A percentile compares a stretch with the other conserved stretches of the same genome.
These are phyloP conservation scores for Cyrtorhinus lividipennis DNA, from an alignment of 1,140 invertebrate species.

Conservation along the genomic window DNA sequence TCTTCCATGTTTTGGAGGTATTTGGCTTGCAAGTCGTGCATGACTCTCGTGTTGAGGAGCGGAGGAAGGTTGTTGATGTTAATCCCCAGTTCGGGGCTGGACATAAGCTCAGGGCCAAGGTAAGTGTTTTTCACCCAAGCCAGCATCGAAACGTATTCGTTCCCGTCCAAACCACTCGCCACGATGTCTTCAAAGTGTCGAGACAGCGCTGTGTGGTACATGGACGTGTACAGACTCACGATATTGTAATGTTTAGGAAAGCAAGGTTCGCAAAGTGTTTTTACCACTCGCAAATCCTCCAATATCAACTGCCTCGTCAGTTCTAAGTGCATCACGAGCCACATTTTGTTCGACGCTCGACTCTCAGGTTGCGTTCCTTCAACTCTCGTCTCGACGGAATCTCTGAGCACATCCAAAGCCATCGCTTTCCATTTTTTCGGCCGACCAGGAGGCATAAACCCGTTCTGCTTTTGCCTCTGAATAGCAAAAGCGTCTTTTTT, in stretches of 20 bases:
- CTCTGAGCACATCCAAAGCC: slow-evolving; percentile 67
- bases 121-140: slow-evolving; percentile 86
- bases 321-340: slow-evolving; percentile 64
- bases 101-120: slow-evolving; percentile 67
- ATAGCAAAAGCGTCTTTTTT: slow-evolving; percentile 70
- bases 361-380: slow-evolving; percentile 89
- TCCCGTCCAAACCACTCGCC: slow-evolving; percentile 74
- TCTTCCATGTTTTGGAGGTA: slow-evolving; percentile 72
- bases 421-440: slow-evolving; percentile 86
- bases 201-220: slow-evolving; percentile 85
- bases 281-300: slow-evolving; percentile 83
- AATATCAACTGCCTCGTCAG: slow-evolving; percentile 75
- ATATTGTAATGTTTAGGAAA: slow-evolving; percentile 95
- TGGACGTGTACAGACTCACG: slow-evolving; percentile 73
- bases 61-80: slow-evolving; percentile 51
- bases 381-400: slow-evolving; percentile 66
- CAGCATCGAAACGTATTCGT: slow-evolving; percentile 89
- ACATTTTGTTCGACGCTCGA: slow-evolving; percentile 81
- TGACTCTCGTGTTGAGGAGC: slow-evolving; percentile 54
- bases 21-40: slow-evolving; percentile 66
- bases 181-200: slow-evolving; percentile 78
- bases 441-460: slow-evolving; percentile 82
- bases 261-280: slow-evolving; percentile 81
- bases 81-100: slow-evolving; percentile 72
- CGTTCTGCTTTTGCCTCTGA: slow-evolving; percentile 58